phyloP scores from a whole-genome alignment of 2,888 invertebrate species.

The Lacanobia wlatinum region DNA sequence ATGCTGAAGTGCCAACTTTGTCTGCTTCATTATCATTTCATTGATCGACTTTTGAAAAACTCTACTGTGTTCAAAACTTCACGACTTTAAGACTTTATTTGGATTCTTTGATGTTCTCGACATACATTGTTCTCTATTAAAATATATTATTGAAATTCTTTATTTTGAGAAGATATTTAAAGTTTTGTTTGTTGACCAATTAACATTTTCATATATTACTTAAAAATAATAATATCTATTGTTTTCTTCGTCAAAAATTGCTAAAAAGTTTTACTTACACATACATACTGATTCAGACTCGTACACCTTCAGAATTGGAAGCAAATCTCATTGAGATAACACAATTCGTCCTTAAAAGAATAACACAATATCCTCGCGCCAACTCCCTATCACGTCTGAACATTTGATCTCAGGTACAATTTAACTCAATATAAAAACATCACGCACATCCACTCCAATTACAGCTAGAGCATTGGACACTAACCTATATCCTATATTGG shows the following conservation, averaged over 20 bases:
- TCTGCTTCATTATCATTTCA: constrained; percentile 64
- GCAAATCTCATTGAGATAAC: constrained; percentile 20
- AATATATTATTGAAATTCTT: background rate
- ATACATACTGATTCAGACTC: background rate
- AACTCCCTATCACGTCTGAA: constrained; percentile 15
- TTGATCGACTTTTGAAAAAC: constrained; percentile 61
- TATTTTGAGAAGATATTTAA: background rate
- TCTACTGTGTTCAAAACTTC: constrained; percentile 44
- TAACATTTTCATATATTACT: background rate
- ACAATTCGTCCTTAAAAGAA: constrained; percentile 24
- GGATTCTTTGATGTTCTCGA: constrained; percentile 20
- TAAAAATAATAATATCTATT: background rate
- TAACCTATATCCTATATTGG: constrained; percentile 97
- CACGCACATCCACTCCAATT: constrained; percentile 68
- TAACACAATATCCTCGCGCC: constrained; percentile 35
- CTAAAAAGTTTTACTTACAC: background rate
- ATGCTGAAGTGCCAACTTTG: constrained; percentile 62
- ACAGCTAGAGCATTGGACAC: constrained; percentile 67
- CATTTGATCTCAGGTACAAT: constrained; percentile 51
- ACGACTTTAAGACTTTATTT: constrained; percentile 32
- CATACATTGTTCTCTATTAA: background rate
- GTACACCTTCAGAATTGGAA: constrained; percentile 20
- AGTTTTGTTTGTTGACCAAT: too few species aligned
- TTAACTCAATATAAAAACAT: constrained; percentile 56
- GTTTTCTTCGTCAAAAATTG: background rate